Conservation (phyloP, 2,113 vertebrate species). For the Leiothrix lutea region DNA sequence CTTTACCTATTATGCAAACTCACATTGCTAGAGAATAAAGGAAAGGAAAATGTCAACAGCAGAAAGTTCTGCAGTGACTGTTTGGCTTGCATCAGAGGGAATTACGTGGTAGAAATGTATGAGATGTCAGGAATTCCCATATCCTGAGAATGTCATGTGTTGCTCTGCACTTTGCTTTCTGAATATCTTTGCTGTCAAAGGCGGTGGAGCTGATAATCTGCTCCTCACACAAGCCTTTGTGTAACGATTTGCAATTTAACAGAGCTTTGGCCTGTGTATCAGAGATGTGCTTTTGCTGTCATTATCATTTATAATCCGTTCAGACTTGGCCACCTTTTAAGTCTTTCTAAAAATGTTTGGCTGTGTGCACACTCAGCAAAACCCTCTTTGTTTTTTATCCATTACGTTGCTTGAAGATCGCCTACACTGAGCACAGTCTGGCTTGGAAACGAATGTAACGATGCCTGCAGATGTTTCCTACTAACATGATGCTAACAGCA, state of each 20-base stretch:
- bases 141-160: neutral
- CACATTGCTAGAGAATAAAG: neutral
- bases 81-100: neutral
- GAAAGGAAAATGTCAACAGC: neutral
- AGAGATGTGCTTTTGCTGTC: neutral
- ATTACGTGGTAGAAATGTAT: neutral
- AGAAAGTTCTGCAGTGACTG: neutral
- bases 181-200: neutral
- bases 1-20: neutral
- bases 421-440: neutral
- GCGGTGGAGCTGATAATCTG: fast-evolving
- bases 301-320: neutral
- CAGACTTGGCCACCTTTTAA: neutral
- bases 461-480: neutral
- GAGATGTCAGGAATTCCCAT: neutral
- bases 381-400: neutral
- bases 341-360: neutral
- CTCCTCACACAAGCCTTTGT: neutral
- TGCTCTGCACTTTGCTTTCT: neutral
- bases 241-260: neutral
- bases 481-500: neutral
- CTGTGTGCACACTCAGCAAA: neutral
- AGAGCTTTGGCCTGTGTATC: neutral
- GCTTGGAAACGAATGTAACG: neutral
- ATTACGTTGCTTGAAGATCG: neutral